These are phyloP conservation scores for Gallinago paraguaiae DNA, from an alignment of 2,113 vertebrate genomes.

Conservation along the genomic window DNA sequence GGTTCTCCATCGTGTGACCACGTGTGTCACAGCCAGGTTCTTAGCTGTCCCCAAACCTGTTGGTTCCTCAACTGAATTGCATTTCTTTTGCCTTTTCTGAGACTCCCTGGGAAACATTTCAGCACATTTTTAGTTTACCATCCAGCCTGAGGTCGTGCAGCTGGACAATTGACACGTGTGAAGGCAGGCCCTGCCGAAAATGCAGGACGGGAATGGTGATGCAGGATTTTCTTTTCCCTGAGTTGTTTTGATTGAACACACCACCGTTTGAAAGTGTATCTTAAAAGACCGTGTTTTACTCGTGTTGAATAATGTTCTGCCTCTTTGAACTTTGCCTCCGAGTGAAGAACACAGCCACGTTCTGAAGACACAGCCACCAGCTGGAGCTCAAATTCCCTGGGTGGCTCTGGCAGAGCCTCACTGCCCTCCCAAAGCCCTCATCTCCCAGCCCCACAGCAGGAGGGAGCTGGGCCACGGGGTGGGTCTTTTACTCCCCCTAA, in stretches of 20 bases:
- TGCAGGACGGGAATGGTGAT: not conserved
- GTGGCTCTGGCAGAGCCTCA: not conserved
- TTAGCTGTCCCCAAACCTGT: not conserved
- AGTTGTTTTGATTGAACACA: constrained; percentile 26
- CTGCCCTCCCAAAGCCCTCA: not conserved
- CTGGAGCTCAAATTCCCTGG: constrained; percentile 38
- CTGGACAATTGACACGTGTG: not conserved
- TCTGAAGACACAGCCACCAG: constrained; percentile 45
- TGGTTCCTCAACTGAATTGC: not conserved
- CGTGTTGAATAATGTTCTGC: constrained; percentile 56
- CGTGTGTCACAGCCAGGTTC: not conserved
- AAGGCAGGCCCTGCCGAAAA: not conserved
- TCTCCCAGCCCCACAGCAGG: not conserved
- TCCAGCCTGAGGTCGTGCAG: not conserved
- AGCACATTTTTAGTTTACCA: not conserved
- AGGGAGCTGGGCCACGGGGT: not conserved
- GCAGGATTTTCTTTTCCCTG: not conserved
- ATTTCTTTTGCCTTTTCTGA: not conserved
- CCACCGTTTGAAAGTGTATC: constrained; percentile 46
- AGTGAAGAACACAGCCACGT: constrained; percentile 40
- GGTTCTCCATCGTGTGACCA: not conserved
- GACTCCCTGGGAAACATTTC: not conserved
- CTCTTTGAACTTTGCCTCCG: constrained; percentile 64
- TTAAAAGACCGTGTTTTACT: constrained; percentile 67
- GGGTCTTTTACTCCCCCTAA: not conserved